A percentile compares a stretch with the other conserved stretches of the same genome.
Evolutionary conservation across 1,140 invertebrate genomes (phyloP).

Genomic region (Paraescarpia echinospica): DNA sequence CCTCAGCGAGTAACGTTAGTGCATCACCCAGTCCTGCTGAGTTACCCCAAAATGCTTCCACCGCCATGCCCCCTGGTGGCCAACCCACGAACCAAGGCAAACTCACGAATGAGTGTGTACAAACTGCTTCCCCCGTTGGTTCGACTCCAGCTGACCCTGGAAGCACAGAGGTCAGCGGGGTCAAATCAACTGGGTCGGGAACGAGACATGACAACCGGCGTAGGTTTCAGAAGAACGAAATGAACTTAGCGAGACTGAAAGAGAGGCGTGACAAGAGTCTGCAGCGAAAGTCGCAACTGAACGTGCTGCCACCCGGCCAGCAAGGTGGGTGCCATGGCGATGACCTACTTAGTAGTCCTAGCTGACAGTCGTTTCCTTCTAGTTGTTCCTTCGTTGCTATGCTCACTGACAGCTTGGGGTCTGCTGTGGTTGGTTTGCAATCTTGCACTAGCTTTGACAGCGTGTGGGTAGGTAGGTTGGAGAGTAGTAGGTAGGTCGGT

Average conservation of each 20-base stretch:
- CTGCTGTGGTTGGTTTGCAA: not conserved
- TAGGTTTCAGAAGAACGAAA: not conserved
- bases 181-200: not conserved
- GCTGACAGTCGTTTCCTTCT: not conserved
- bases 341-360: not conserved
- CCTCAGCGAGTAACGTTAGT: not conserved
- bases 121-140: not conserved
- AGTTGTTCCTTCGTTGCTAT: not conserved
- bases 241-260: constrained; percentile 27
- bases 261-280: constrained; percentile 33
- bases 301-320: constrained; percentile 11
- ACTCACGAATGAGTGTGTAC: not conserved
- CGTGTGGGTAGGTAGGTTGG: not conserved
- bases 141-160: not conserved
- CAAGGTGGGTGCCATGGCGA: not conserved
- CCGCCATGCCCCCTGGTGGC: not conserved
- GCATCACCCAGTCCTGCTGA: not conserved
- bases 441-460: not conserved
- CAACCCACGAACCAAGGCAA: not conserved
- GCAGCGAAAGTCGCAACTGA: constrained; percentile 31
- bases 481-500: not conserved
- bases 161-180: not conserved
- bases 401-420: not conserved
- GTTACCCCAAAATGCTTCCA: not conserved
- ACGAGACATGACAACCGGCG: not conserved